Base-by-base conservation (phyloP, 2,113 vertebrate genomes). In the Raja brachyura region DNA sequence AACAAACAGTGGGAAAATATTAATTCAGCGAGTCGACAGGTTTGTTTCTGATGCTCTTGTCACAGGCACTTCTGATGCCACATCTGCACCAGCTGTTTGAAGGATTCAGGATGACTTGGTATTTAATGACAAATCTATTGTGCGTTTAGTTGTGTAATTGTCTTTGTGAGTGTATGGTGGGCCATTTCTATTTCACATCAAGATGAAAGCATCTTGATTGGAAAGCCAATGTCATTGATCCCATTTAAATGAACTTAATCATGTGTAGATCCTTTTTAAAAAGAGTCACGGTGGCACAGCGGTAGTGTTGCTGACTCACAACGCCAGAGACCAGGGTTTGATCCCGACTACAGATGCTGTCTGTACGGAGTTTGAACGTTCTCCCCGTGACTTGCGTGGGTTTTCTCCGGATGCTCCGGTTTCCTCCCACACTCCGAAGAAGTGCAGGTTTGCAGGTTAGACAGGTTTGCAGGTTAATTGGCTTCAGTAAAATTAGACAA, bases 1-100 rank as follows among this genome's bases (percentile, higher is more conserved):
- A 73, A 68, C 66, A 92, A 92, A 88, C 63, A 14, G 10, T 31
- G 83, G 83, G 63, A 88, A 22, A 88, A 31, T 66, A 88, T 88
- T 88, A 31, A 88, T 88, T 88, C 31, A 88, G 31, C 28, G 28
- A 9, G 33, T 31, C 9, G 10, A 73, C 66, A 92, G 63, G 70
- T 39, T 92, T 92, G 66, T 56, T 48, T 48, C 39, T 39, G 20
- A 10, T 31, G 20, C 66, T 20, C 39, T 48, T 39, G 31, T 92
- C 13, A 20, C 20, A 20, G 10, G 63, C 66, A 70, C 39, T 70
- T 48, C 63, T 73, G 66, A 92, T 18, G 70, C 39, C 48, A 9
- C 48, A 33, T 20, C 31, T 92, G 6, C 66, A 68, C 63, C 88
- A 92, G 63, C 70, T 92, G 88, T 70, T 92, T 70, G 66, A 73